Conservation (phyloP, 1,140 invertebrate species). For the Drosophila tani region DNA sequence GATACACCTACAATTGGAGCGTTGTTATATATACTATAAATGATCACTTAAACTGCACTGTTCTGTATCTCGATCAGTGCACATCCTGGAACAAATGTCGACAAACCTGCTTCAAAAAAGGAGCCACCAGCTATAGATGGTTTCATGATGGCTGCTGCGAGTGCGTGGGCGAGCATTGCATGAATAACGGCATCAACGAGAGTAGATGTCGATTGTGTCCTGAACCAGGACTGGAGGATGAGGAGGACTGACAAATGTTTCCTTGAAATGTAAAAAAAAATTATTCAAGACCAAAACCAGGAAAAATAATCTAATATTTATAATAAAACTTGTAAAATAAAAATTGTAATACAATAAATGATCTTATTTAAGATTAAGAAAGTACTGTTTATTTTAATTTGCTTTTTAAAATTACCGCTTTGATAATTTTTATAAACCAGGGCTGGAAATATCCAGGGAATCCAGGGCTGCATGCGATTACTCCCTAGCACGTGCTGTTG, state of each 20-base stretch:
- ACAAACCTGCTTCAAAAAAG: conserved; percentile 66
- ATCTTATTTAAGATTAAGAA: background rate
- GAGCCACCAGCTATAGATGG: conserved; percentile 88
- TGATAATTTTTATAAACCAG: background rate
- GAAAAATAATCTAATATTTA: background rate
- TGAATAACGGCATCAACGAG: conserved; percentile 87
- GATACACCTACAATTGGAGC: conserved; percentile 88
- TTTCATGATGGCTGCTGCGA: conserved; percentile 98
- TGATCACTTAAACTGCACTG: conserved; percentile 92
- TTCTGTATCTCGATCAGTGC: conserved; percentile 95
- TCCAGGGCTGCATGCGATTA: too few species aligned
- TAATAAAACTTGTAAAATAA: background rate
- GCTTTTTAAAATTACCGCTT: background rate
- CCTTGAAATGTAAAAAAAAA: background rate
- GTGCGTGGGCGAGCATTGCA: conserved; percentile 92
- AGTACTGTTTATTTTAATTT: background rate
- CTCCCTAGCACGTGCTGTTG: conserved; percentile 22
- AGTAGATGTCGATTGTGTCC: conserved; percentile 66
- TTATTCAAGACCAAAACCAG: too few species aligned
- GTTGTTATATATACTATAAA: conserved; percentile 90
- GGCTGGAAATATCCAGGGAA: background rate
- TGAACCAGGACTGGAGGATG: conserved; percentile 46
- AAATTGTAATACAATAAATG: background rate
- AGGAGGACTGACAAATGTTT: conserved; percentile 22
- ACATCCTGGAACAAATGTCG: conserved; percentile 93